Base-by-base conservation (phyloP, 2,113 vertebrate genomes). In the Prinia subflava region DNA sequence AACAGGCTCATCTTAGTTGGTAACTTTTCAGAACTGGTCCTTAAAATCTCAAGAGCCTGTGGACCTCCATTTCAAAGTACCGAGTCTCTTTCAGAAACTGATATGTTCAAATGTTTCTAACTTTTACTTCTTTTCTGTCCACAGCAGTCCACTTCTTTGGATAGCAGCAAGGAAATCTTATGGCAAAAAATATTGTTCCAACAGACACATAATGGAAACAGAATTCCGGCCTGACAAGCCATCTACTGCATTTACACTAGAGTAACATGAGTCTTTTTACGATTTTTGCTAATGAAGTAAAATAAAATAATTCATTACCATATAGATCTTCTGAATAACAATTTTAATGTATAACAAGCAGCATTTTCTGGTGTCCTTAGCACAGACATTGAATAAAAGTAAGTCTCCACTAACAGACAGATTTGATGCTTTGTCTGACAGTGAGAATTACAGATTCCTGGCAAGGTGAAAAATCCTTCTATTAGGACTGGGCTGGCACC, bases 381-480 rank as follows among this genome's bases (percentile, higher is more conserved):
- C 63, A 55, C 9, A 75, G 60, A 60, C 71, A 31, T 88, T 1
- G 3, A 60, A 71, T 49, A 90, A 84, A 56, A 55, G 2, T 5
- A 94, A 73, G 12, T 75, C 77, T 90, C 52, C 7, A 25, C 27
- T 71, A 85, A 55, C 52, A 92, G 71, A 57, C 0, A 0, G 24
- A 80, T 64, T 60, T 78, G 44, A 33, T 75, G 60, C 4, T 78
- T 93, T 93, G 83, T 37, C 41, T 56, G 41, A 60, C 6, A 1
- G 42, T 47, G 59, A 78, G 39, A 83, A 52, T 80, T 75, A 22
- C 52, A 59, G 8, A 28, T 64, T 91, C 64, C 60, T 86, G 70
- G 59, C 78, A 92, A 91, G 39, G 64, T 88, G 90, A 95, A 90
- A 93, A 90, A 55, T 59, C 31, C 9, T 63, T 74, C 50, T 42